Evolutionary conservation across 2,888 invertebrate genomes (phyloP), one percentile per base, ranked within the genome.

Genomic region (Megastigmus dorsalis): DNA sequence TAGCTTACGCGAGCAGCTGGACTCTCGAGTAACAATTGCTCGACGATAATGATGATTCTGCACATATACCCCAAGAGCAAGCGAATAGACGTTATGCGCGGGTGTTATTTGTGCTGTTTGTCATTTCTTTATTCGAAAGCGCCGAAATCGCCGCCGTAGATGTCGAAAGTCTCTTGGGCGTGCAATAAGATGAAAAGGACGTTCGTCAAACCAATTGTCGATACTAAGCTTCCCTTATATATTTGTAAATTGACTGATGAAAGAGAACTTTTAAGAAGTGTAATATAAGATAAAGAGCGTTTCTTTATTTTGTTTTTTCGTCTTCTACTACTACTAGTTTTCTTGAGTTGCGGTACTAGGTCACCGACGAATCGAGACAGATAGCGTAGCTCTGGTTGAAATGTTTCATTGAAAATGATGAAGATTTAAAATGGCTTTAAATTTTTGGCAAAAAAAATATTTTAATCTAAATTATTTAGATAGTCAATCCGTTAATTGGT

Each of bases 221-320:
- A 83, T 82, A 79, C 77, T 77, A 83, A 82, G 81, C 84, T 85
- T 84, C 84, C 85, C 82, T 81, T 81, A 76, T 83, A 71, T 60
- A 66, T 71, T 70, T 75, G 85, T 84, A 83, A 85, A 84, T 75
- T 84, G 86, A 87, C 85, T 86, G 86, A 86, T 78, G 72, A 55
- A 26, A 4, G 23, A 74, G 23, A 70, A 62, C 79, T 81, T 83
- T 84, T 81, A 81, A 79, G 79, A 80, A 79, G 76, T 84, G 84
- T 85, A 83, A 83, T 79, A 84, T 83, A 84, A 82, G 38, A 62
- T 85, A 85, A 83, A 86, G 83, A 79, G 80, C 30, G 50, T 55
- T 83, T 85, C 84, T 85, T 86, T 85, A 84, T 86, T 86, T 85
- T 85, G 84, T 54, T 70, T 48, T 75, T 66, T 65, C 20, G 28